A percentile compares a stretch with the other conserved stretches of the same genome.
Conservation (phyloP, 2,888 invertebrate genomes). For the Oscheius sp. region DNA sequence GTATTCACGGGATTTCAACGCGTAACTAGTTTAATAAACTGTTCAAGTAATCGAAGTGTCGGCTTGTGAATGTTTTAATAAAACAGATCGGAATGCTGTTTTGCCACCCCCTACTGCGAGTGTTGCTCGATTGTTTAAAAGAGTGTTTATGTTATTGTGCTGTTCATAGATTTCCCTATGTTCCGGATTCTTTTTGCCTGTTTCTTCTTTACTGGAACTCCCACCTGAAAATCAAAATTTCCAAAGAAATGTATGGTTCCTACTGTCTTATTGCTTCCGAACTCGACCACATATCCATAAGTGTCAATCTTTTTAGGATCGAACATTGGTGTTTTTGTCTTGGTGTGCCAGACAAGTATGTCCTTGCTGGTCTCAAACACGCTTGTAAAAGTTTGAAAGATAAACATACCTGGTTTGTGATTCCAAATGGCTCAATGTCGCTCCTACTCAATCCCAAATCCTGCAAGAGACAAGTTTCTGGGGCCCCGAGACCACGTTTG, state of each 20-base stretch:
- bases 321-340: slow-evolving; percentile 28
- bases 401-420: slow-evolving; percentile 36
- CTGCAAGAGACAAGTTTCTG: slow-evolving; percentile 61
- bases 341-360: slow-evolving; percentile 56
- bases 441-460: slow-evolving; percentile 48
- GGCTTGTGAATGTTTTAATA: too few species aligned
- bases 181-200: not conserved
- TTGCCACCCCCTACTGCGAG: too few species aligned
- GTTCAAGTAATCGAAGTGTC: too few species aligned
- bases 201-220: slow-evolving; percentile 19
- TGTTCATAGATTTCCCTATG: too few species aligned
- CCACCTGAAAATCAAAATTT: not conserved
- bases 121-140: too few species aligned
- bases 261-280: slow-evolving; percentile 25
- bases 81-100: too few species aligned
- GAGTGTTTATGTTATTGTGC: too few species aligned
- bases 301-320: slow-evolving; percentile 7
- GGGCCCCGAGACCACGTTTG: slow-evolving; percentile 53
- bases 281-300: slow-evolving; percentile 21
- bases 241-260: not conserved
- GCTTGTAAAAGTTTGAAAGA: too few species aligned
- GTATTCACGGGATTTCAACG: too few species aligned
- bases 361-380: slow-evolving; percentile 42
- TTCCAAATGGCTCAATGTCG: slow-evolving; percentile 63
- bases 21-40: too few species aligned